Percentiles rank a stretch among this genome's conserved stretches.
Evolutionary conservation across 2,888 invertebrate species (phyloP).

Genomic region (Sialis fuliginosa): DNA sequence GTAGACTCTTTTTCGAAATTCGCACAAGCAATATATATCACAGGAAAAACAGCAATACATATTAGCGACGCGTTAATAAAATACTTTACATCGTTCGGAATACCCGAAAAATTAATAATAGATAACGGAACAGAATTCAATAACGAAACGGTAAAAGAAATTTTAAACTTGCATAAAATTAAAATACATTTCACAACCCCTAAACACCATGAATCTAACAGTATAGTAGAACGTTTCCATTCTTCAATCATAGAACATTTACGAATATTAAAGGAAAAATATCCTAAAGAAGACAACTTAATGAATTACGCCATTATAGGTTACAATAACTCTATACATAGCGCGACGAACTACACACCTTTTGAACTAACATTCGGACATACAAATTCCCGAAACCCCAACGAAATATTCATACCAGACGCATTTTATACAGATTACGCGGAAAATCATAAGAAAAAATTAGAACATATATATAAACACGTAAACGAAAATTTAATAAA

Average conservation of each 20-base stretch:
- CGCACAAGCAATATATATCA: background rate
- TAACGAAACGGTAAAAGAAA: conserved; percentile 1
- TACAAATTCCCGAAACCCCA: background rate
- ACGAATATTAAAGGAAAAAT: background rate
- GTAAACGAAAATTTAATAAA: background rate
- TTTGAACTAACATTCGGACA: conserved; percentile 1
- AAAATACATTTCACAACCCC: conserved; percentile 2
- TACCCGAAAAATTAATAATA: background rate
- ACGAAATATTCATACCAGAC: background rate
- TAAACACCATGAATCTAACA: conserved; percentile 2
- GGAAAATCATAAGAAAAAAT: background rate
- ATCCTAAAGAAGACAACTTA: background rate
- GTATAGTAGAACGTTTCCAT: background rate
- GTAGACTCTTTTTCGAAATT: background rate
- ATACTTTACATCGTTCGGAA: background rate
- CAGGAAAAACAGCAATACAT: background rate
- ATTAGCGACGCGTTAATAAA: background rate
- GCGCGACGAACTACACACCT: background rate
- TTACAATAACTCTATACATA: conserved; percentile 2
- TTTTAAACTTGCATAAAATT: background rate
- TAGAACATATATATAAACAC: background rate
- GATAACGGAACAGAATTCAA: background rate
- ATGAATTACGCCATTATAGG: conserved; percentile 1
- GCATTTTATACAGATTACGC: background rate
- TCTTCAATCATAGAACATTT: conserved; percentile 1